Evolutionary conservation across 2,797 vertebrate species (phyloP), one percentile per base, ranked within the genome.

Genomic region (Gorsachius magnificus): DNA sequence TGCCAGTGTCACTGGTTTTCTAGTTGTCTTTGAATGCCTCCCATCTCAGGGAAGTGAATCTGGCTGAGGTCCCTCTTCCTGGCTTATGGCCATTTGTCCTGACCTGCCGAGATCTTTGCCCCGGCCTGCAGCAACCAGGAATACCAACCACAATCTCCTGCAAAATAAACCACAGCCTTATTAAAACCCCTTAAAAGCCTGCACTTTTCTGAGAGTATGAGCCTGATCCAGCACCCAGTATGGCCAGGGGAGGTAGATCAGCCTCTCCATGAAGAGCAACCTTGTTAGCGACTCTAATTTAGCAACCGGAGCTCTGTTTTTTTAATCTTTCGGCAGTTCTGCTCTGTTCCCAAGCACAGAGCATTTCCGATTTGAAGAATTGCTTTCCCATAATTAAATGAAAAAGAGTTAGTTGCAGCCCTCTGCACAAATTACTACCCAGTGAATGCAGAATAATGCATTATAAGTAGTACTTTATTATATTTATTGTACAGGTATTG

Each of bases 401-500:
- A 96, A 93, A 89, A 90, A 84, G 86, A 87, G 83, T 89, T 95
- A 96, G 94, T 96, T 98, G 89, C 95, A 97, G 83, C 84, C 95
- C 90, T 96, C 94, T 94, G 85, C 83, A 97, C 95, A 97, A 97
- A 98, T 97, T 94, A 94, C 91, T 96, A 97, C 68, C 66, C 95
- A 92, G 69, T 89, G 83, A 96, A 97, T 96, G 91, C 68, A 82
- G 85, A 97, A 96, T 97, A 97, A 95, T 88, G 91, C 78, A 96
- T 97, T 96, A 61, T 96, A 97, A 97, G 97, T 95, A 96, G 93
- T 94, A 96, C 82, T 97, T 92, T 97, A 93, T 94, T 97, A 96
- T 98, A 97, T 98, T 98, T 97, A 96, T 98, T 97, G 90, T 97
- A 76, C 93, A 91, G n/a, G 93, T 97, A 98, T 97, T 98, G 96